These are phyloP conservation scores for Oryzias javanicus DNA, from an alignment of 2,113 vertebrate species.

Conservation along the genomic window DNA sequence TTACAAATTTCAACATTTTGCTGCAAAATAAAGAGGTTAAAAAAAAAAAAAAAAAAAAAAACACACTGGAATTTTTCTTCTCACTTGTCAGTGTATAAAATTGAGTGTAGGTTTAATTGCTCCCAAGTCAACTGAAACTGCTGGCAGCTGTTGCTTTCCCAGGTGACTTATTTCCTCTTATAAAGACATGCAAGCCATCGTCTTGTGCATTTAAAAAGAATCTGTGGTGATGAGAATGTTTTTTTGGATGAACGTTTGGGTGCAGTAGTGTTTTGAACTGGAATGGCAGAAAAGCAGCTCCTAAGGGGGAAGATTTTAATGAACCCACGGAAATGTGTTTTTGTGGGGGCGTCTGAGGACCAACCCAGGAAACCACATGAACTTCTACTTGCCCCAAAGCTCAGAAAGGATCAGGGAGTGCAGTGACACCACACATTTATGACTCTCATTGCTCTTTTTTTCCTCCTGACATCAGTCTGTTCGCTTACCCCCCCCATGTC, in stretches of 20 bases:
- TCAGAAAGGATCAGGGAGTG: slow-evolving; percentile 21
- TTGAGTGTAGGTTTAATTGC: slow-evolving; percentile 53
- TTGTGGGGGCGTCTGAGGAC: slow-evolving; percentile 66
- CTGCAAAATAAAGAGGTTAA: not conserved
- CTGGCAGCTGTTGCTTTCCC: slow-evolving; percentile 67
- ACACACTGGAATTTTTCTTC: slow-evolving; percentile 3
- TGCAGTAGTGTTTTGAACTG: too few relatives aligned
- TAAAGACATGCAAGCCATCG: slow-evolving; percentile 49
- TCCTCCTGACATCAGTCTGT: slow-evolving; percentile 52
- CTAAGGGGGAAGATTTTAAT: slow-evolving; percentile 70
- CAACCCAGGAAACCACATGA: slow-evolving; percentile 70
- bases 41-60: slow-evolving; percentile 20
- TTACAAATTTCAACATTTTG: not conserved
- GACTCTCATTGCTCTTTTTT: slow-evolving; percentile 53
- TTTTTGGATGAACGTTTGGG: too few relatives aligned
- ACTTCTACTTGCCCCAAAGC: slow-evolving; percentile 62
- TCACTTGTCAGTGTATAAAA: slow-evolving; percentile 34
- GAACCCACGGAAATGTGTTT: slow-evolving; percentile 69
- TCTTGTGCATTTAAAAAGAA: slow-evolving; percentile 28
- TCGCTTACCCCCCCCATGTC: slow-evolving; percentile 44
- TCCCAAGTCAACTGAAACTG: slow-evolving; percentile 56
- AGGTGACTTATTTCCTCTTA: slow-evolving; percentile 68
- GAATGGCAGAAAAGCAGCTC: slow-evolving; percentile 36
- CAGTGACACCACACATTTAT: slow-evolving; percentile 57
- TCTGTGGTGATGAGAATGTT: not conserved